phyloP scores from a whole-genome alignment of 2,888 invertebrate genomes.

The Sarcophaga variegata region DNA sequence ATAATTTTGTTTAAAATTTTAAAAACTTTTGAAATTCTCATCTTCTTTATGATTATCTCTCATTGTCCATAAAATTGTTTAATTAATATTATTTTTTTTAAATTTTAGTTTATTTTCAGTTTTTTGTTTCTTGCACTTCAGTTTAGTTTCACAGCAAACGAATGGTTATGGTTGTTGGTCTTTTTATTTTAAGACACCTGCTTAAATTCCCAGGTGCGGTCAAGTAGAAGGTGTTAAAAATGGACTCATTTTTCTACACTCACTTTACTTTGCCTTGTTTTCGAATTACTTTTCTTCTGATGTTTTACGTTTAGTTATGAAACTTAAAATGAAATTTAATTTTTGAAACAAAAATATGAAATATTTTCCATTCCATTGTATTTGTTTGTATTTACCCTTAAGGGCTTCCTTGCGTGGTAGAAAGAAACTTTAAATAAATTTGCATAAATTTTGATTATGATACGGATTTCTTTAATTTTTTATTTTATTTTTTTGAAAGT shows the following conservation, averaged over 20 bases:
- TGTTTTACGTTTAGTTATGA: not conserved
- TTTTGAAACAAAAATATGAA: not conserved
- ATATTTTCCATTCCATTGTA: not conserved
- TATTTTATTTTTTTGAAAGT: not conserved
- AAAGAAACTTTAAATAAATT: not conserved
- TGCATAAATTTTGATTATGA: not conserved
- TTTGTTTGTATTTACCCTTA: not conserved
- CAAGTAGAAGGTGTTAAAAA: slow-evolving; percentile 57
- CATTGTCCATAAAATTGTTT: not conserved
- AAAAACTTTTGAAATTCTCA: no score
- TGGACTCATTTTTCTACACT: slow-evolving; percentile 14
- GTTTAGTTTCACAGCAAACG: no score
- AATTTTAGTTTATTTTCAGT: not conserved
- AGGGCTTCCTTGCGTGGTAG: not conserved
- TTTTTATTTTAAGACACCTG: slow-evolving; percentile 46
- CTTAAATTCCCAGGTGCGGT: slow-evolving; percentile 56
- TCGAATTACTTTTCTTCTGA: not conserved
- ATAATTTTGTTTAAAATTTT: no score
- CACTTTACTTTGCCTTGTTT: slow-evolving; percentile 11
- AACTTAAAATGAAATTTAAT: not conserved
- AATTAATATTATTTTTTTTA: not conserved
- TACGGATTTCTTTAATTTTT: not conserved
- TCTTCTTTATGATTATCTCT: no score
- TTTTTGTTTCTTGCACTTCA: not conserved
- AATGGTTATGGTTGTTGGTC: not conserved